phyloP scores from a whole-genome alignment of 1,140 invertebrate genomes.

The Campoletis sonorensis region DNA sequence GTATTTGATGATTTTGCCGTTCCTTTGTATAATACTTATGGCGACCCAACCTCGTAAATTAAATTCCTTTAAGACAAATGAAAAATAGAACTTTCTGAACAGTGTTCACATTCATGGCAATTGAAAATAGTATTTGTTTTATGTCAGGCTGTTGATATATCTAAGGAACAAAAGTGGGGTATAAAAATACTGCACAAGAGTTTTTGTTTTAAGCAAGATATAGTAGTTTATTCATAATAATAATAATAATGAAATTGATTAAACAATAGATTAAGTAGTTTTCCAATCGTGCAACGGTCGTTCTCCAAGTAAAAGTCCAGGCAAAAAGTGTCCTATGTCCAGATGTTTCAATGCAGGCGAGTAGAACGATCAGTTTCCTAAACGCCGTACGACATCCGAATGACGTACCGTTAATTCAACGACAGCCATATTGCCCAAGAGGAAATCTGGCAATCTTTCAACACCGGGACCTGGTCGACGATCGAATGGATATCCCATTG shows the following conservation, averaged over 20 bases:
- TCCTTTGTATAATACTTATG: too few species aligned
- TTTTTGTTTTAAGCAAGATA: too few species aligned
- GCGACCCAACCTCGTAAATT: too few species aligned
- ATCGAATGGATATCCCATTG: slow-evolving; percentile 87
- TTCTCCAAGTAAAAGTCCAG: neutral
- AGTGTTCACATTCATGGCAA: too few species aligned
- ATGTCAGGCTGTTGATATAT: too few species aligned
- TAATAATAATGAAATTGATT: neutral
- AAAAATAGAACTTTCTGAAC: too few species aligned
- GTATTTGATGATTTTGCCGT: too few species aligned
- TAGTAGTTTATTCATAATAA: neutral
- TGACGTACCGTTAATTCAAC: slow-evolving; percentile 60
- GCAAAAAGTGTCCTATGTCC: too few species aligned
- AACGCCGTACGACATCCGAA: slow-evolving; percentile 46
- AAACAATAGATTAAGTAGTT: neutral
- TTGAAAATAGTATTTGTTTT: too few species aligned
- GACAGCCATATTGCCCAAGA: slow-evolving; percentile 71
- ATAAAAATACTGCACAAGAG: too few species aligned
- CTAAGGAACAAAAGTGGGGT: too few species aligned
- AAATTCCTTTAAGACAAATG: too few species aligned
- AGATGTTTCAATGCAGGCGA: neutral
- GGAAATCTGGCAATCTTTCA: slow-evolving; percentile 66
- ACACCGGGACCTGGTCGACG: slow-evolving; percentile 68
- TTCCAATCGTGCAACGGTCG: neutral
- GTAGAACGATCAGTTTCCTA: slow-evolving; percentile 1